Percentiles rank a stretch among this genome's conserved stretches.
These are phyloP conservation scores for Chondrilla cf. caribensis DNA, from an alignment of 37 sponge, comb jelly and placozoan genomes.

Conservation along the genomic window DNA sequence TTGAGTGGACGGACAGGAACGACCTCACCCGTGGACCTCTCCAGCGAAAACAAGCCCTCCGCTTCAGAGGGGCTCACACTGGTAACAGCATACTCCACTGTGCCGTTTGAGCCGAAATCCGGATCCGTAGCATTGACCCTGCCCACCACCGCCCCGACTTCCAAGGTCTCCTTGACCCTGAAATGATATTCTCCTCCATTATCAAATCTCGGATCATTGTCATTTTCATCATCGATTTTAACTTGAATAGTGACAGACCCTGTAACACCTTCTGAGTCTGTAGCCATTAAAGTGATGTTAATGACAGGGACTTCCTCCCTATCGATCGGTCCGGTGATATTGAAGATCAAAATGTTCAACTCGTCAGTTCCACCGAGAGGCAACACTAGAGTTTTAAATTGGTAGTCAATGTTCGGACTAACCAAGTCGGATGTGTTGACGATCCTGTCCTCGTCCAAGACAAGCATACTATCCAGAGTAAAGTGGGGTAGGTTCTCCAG, in stretches of 20 bases:
- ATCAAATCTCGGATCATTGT: constrained; percentile 15
- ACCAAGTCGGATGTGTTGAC: background rate
- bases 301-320: background rate
- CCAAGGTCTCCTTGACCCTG: constrained; percentile 17
- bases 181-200: background rate
- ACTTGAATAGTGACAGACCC: background rate
- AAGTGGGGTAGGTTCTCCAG: background rate
- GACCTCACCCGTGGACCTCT: constrained; percentile 32
- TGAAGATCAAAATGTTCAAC: background rate
- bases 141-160: constrained; percentile 30
- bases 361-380: no score
- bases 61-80: constrained; percentile 10
- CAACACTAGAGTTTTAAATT: background rate
- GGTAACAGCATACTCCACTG: constrained; percentile 29
- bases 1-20: background rate
- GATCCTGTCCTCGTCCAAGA: background rate
- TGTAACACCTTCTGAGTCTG: background rate
- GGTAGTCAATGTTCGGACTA: background rate
- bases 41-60: constrained; percentile 29
- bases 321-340: background rate
- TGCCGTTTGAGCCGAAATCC: constrained; percentile 48
- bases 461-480: background rate
- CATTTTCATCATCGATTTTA: constrained; percentile 1
- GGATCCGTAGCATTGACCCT: constrained; percentile 40
- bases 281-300: background rate